Conservation (phyloP, 2,797 vertebrate species). For the Sebastes taczanowskii region DNA sequence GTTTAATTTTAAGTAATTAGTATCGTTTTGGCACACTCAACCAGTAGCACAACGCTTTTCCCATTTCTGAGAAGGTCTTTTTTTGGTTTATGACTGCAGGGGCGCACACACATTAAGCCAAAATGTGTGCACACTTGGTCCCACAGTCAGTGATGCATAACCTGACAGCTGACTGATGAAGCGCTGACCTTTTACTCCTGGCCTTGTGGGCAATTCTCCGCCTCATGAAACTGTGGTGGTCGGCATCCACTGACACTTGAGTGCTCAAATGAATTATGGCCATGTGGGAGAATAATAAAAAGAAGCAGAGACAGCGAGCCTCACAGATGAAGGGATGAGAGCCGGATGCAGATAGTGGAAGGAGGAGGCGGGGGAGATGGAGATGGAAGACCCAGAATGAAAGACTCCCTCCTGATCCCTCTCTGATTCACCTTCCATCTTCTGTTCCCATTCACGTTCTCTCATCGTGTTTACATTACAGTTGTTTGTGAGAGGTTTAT, state of each 20-base stretch:
- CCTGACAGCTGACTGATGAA: conserved; percentile 72
- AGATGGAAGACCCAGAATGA: conserved; percentile 21
- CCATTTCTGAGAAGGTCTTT: neutral
- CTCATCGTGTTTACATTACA: conserved; percentile 36
- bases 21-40: neutral
- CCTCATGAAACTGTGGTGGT: conserved; percentile 55
- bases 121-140: neutral
- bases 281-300: conserved; percentile 40
- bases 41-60: neutral
- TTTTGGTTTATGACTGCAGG: neutral
- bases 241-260: conserved; percentile 51
- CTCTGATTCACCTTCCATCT: neutral
- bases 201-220: conserved; percentile 57
- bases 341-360: conserved; percentile 8
- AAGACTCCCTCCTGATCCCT: conserved; percentile 14
- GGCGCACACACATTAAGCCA: neutral
- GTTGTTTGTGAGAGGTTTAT: conserved; percentile 44
- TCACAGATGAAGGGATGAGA: conserved; percentile 9
- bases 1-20: conserved; percentile 1
- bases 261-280: conserved; percentile 61
- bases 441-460: neutral
- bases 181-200: conserved; percentile 72
- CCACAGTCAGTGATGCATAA: conserved; percentile 54
- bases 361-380: neutral
- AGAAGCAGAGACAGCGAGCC: conserved; percentile 10